These are phyloP conservation scores for Ceratosolen solmsi DNA, from an alignment of 1,140 invertebrate species.

Conservation along the genomic window DNA sequence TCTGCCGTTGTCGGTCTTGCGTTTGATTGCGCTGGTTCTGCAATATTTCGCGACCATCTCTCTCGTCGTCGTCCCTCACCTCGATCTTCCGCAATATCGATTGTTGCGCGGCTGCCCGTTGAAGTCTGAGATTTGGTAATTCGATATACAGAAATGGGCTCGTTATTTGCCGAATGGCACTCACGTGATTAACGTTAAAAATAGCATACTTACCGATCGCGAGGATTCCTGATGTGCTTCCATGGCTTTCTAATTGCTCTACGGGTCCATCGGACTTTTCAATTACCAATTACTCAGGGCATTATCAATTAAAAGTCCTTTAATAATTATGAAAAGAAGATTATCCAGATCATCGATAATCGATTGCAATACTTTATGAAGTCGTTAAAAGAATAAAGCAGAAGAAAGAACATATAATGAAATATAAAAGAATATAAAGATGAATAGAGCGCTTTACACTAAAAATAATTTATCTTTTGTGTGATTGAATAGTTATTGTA, in stretches of 20 bases:
- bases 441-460: too few relatives aligned
- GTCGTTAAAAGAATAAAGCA: too few relatives aligned
- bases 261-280: neutral
- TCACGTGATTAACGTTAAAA: neutral
- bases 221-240: neutral
- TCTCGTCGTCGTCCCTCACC: neutral
- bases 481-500: too few relatives aligned
- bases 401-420: too few relatives aligned
- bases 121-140: neutral
- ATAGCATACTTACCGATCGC: neutral
- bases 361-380: too few relatives aligned
- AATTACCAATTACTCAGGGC: neutral
- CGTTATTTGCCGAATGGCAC: neutral
- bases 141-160: neutral
- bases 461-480: too few relatives aligned
- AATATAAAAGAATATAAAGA: too few relatives aligned
- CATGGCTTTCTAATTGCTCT: neutral
- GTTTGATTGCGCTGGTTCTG: conserved; percentile 5
- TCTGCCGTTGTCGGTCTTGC: neutral
- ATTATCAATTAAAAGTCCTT: too few relatives aligned
- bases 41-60: neutral
- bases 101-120: neutral
- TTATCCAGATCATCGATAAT: too few relatives aligned
- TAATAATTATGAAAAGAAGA: too few relatives aligned
- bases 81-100: neutral